A percentile compares a stretch with the other conserved stretches of the same genome.
These are phyloP conservation scores for Brachyalestes nurse DNA, from an alignment of 2,797 vertebrate species.

Conservation along the genomic window DNA sequence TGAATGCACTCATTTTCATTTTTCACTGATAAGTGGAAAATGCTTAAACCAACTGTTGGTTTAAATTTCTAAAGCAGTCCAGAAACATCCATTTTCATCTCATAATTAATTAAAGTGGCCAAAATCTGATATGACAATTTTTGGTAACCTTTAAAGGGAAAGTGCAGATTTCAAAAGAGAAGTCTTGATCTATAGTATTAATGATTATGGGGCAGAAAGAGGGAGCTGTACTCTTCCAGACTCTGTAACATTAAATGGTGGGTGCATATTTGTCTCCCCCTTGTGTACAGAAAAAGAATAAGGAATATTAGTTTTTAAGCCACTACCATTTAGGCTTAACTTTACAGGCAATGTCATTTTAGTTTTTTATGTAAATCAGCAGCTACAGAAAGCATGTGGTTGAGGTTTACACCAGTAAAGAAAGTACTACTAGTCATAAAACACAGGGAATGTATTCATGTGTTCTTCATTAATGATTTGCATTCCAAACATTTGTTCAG, in stretches of 20 bases:
- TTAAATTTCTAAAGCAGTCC: not conserved
- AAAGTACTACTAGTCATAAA: too few species aligned
- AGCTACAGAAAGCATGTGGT: not conserved
- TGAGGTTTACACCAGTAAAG: not conserved
- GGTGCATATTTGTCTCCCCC: constrained; percentile 45
- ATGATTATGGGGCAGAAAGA: not conserved
- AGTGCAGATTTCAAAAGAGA: not conserved
- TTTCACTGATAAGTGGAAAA: not conserved
- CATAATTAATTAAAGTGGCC: not conserved
- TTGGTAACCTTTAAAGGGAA: too few species aligned
- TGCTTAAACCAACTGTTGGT: not conserved
- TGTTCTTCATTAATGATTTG: too few species aligned
- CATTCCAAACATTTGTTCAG: too few species aligned
- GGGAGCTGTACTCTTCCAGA: not conserved
- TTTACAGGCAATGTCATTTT: not conserved
- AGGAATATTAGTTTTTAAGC: not conserved
- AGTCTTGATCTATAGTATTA: not conserved
- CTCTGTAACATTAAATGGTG: not conserved
- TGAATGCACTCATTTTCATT: not conserved
- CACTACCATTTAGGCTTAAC: too few species aligned
- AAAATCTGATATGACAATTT: too few species aligned
- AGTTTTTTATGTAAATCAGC: not conserved
- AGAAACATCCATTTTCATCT: not conserved
- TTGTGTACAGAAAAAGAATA: constrained; percentile 24
- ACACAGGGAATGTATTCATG: too few species aligned